Percentiles rank a stretch among this genome's conserved stretches.
phyloP scores from a whole-genome alignment of 2,888 invertebrate genomes.

The Synanthedon vespiformis region DNA sequence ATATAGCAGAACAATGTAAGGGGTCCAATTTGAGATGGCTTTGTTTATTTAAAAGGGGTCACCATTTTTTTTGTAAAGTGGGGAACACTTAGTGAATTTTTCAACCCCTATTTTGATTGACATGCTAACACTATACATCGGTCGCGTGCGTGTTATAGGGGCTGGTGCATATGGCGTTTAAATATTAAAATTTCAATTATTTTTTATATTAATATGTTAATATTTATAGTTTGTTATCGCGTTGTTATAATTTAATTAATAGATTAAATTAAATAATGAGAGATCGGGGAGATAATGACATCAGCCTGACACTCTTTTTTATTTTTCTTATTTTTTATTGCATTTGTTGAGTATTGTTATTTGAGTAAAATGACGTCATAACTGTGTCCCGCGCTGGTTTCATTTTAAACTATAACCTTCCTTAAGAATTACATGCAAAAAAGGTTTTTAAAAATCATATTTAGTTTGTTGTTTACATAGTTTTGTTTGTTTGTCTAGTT shows the following conservation, averaged over 20 bases:
- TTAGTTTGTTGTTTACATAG: no score
- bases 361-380: no score
- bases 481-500: no score
- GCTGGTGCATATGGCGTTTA: slow-evolving; percentile 3
- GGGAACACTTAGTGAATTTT: neutral
- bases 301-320: no score
- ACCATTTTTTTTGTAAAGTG: slow-evolving; percentile 16
- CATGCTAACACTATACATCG: slow-evolving; percentile 16
- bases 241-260: neutral
- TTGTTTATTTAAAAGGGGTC: slow-evolving; percentile 24
- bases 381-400: no score
- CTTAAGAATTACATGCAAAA: no score
- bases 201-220: neutral
- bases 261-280: no score
- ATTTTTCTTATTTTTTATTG: no score
- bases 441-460: no score
- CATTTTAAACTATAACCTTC: no score
- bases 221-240: neutral
- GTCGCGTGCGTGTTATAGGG: slow-evolving; percentile 18
- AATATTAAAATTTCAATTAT: neutral
- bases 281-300: no score
- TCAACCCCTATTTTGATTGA: slow-evolving; percentile 9
- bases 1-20: slow-evolving; percentile 4
- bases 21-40: slow-evolving; percentile 37
- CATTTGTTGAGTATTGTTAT: no score